Evolutionary conservation across 64 coral and sea anemone species (phyloP).

Genomic region (Montipora capricornis): DNA sequence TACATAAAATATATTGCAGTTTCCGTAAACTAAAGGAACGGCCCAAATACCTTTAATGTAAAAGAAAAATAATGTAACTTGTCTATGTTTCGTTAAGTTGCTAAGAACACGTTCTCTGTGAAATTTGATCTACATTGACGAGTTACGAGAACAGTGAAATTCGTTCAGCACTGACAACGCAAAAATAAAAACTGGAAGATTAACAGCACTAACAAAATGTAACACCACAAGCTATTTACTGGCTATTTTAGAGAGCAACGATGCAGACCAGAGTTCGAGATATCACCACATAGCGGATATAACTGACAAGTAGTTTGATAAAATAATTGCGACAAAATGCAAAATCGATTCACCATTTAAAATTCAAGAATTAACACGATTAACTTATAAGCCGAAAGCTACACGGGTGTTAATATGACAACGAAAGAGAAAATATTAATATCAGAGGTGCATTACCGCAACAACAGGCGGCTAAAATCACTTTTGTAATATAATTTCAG

Average conservation of each 20-base stretch:
- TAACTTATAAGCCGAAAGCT: not conserved
- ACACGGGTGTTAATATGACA: not conserved
- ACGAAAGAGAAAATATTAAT: not conserved
- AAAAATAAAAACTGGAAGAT: not conserved
- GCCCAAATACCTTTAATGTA: not conserved
- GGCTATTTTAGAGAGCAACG: not conserved
- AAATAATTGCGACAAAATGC: not conserved
- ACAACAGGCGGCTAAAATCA: not conserved
- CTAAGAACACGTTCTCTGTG: not conserved
- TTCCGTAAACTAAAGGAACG: not conserved
- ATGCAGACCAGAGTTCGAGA: not conserved
- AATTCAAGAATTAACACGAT: conserved; percentile 39
- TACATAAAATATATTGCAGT: not conserved
- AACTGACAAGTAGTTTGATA: not conserved
- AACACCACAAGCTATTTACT: not conserved
- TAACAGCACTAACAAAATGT: not conserved
- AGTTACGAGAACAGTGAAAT: not conserved
- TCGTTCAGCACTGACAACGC: not conserved
- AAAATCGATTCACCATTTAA: not conserved
- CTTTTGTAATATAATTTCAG: not conserved
- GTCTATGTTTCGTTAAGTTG: not conserved
- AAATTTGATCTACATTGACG: not conserved
- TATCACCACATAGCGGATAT: not conserved
- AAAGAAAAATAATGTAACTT: not conserved
- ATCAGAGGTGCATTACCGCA: not conserved